These are phyloP conservation scores for Ptilorrhoa leucosticta DNA, from an alignment of 2,113 vertebrate species.

Conservation along the genomic window DNA sequence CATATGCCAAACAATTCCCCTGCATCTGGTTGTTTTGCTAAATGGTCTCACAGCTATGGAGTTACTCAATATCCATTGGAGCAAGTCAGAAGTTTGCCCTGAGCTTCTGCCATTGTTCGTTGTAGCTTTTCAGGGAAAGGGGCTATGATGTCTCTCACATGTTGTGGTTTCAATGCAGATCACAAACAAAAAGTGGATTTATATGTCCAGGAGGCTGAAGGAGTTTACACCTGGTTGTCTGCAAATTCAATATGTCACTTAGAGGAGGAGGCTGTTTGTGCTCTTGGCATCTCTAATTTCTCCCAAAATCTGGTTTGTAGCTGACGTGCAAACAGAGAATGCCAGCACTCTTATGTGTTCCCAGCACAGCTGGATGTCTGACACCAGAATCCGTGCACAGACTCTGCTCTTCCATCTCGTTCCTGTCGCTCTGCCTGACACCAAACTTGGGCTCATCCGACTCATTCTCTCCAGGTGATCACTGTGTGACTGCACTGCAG, in stretches of 20 bases:
- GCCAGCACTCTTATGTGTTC: not conserved
- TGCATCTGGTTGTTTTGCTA: conserved; percentile 28
- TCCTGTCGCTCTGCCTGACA: not conserved
- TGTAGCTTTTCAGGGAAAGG: not conserved
- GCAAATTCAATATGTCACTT: not conserved
- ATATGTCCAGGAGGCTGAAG: not conserved
- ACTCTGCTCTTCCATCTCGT: not conserved
- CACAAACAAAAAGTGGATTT: not conserved
- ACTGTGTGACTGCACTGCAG: not conserved
- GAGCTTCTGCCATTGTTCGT: not conserved
- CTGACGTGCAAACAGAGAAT: not conserved
- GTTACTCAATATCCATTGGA: not conserved
- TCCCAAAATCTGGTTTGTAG: not conserved
- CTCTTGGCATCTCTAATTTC: not conserved
- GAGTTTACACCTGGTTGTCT: not conserved
- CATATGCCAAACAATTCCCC: not conserved
- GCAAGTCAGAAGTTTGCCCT: not conserved
- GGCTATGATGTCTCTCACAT: not conserved
- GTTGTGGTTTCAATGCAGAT: not conserved
- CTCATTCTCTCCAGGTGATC: not conserved
- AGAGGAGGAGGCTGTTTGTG: not conserved
- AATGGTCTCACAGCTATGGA: not conserved
- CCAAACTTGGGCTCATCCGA: not conserved
- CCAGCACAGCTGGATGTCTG: not conserved
- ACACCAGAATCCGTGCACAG: not conserved